Evolutionary conservation across 53 echinoderm and acorn worm genomes (phyloP).

Genomic region (Antedon mediterranea): DNA sequence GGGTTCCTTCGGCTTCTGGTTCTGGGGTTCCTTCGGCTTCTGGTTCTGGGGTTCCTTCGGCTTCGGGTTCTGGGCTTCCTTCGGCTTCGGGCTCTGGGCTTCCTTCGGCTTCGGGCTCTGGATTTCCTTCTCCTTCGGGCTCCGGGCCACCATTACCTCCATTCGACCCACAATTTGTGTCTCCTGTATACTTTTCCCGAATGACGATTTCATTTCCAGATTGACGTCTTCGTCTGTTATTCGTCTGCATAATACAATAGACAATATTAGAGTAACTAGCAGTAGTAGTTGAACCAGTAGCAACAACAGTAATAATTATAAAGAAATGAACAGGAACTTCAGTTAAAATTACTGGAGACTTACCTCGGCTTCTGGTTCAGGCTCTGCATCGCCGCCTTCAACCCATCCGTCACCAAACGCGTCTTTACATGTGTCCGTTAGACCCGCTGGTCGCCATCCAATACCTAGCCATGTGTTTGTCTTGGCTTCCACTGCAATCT

Average conservation of each 20-base stretch:
- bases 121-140: slow-evolving; percentile 8
- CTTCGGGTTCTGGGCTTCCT: slow-evolving; percentile 1
- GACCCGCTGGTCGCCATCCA: slow-evolving; percentile 58
- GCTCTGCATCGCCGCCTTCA: slow-evolving; percentile 20
- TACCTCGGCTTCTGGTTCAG: slow-evolving; percentile 4
- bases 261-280: no score
- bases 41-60: slow-evolving; percentile 1
- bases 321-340: neutral
- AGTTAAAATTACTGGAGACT: neutral
- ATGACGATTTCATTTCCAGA: neutral
- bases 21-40: slow-evolving; percentile 3
- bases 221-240: neutral
- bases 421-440: neutral
- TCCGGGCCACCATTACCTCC: neutral
- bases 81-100: slow-evolving; percentile 10
- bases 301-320: no score
- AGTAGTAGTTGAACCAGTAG: no score
- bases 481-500: slow-evolving; percentile 44
- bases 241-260: neutral
- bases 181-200: neutral
- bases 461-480: slow-evolving; percentile 58
- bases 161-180: neutral
- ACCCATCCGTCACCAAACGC: neutral
- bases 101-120: slow-evolving; percentile 23
- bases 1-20: slow-evolving; percentile 2